Conservation (phyloP, 2,888 invertebrate genomes). For the Cryptus viduatorius region DNA sequence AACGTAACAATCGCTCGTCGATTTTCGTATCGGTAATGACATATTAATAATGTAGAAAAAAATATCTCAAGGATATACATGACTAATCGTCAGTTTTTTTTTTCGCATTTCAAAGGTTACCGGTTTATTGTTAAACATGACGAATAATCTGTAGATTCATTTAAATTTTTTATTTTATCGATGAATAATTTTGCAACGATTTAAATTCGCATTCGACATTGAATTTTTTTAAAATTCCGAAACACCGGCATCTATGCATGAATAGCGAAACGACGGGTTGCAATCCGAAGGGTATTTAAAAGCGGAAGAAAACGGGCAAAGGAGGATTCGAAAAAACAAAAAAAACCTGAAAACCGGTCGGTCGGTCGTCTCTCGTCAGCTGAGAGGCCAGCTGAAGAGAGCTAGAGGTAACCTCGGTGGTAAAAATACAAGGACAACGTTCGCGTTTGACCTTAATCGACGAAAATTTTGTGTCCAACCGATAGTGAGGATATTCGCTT, state of each 20-base stretch:
- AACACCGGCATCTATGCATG: not conserved
- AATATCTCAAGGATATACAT: not conserved
- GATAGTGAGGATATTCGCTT: conserved; percentile 18
- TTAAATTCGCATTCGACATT: not conserved
- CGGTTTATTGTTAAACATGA: too few relatives aligned
- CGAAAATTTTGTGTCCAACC: not conserved
- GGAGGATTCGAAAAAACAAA: conserved; percentile 37
- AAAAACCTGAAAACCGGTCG: conserved; percentile 69
- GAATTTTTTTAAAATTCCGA: not conserved
- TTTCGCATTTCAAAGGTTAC: too few relatives aligned
- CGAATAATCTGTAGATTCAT: too few relatives aligned
- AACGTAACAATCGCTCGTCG: not conserved
- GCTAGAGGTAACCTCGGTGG: conserved; percentile 74
- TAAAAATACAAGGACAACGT: conserved; percentile 21
- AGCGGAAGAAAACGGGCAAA: conserved; percentile 31
- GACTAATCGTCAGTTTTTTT: not conserved
- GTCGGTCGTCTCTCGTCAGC: conserved; percentile 78
- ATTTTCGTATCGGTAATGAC: not conserved
- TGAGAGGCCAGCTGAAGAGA: conserved; percentile 82
- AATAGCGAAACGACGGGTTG: not conserved
- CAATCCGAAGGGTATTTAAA: conserved; percentile 40
- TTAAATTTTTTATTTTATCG: too few relatives aligned
- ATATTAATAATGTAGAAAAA: not conserved
- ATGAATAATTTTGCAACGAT: too few relatives aligned
- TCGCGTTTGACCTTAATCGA: conserved; percentile 23